Evolutionary conservation across 92 coral and sea anemone genomes (phyloP), one percentile per base, ranked within the genome.

Genomic region (Parazoanthus atlanticus): DNA sequence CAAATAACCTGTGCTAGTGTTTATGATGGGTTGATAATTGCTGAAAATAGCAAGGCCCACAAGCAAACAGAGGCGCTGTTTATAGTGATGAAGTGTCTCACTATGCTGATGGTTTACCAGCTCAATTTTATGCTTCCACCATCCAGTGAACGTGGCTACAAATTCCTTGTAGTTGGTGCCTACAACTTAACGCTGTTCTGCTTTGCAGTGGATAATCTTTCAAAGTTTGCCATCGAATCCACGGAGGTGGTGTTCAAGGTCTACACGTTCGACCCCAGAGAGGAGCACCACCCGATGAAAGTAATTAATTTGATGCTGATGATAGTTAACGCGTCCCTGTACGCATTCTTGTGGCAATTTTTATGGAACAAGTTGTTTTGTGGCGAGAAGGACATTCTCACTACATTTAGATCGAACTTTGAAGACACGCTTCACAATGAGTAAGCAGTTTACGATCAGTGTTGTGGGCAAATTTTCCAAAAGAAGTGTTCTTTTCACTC

Each of bases 291-390:
- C 28, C 65, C 87, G 10, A 41, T 43, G 78, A 84, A 84, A 28
- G 87, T 84, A 15, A 4, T 84, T 15, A 72, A 84, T 66, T 31
- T 84, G 40, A 84, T 84, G 87, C 64, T 84, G 31, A 43, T 46
- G 87, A 69, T 84, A 17, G 33, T 84, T 34, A 69, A 84, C 28
- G 78, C 87, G 12, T 84, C 87, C 11, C 64, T 84, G 65, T 84
- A 84, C 33, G 64, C 65, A 17, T 84, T 67, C 16, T 19, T 84
- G 17, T 84, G 87, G 87, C 29, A 67, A 34, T 84, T 67, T 58
- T 70, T 84, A 5, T 84, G 87, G 87, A 28, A 84, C 87, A 84
- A 84, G 65, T 41, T 84, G 58, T 84, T 84, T 54, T 84, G 87
- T 28, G 87, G 87, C 33, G 78, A 70, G 12, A 84, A 84, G 43